Base-by-base conservation (phyloP, 2,888 invertebrate genomes). In the Gerosis bhagava region DNA sequence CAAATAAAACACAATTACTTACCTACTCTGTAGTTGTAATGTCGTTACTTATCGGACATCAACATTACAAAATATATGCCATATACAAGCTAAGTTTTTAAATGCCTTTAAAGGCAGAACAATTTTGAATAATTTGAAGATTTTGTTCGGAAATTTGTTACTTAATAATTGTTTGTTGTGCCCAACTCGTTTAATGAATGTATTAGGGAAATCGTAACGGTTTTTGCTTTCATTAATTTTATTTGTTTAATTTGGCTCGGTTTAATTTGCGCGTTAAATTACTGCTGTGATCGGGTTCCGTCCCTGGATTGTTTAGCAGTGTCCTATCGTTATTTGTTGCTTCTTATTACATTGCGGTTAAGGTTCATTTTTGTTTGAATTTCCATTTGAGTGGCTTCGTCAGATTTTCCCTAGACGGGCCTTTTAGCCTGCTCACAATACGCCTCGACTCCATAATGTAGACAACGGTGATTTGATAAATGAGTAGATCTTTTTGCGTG, bases 381-480 rank as follows among this genome's bases (percentile, higher is more conserved):
- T 29, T 24, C 22, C 2, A 5, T 26, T 15, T 28, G 21, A 35
- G 35, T 44, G 5, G 24, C 29, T 22, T 28, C 29, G 36, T 36
- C 29, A 36, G 36, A 28, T 35, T 78, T 74, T 77, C 70, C 70
- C 67, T 68, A 69, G 67, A 71, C 66, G 72, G 72, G 76, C 79
- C 80, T 79, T 80, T 80, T 76, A 77, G 74, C 77, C 72, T 70
- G 63, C 66, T 78, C 73, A 79, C 77, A 78, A 77, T 77, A 77
- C 72, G 71, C 65, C 69, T 64, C 70, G 64, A 58, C 67, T 63
- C 71, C 65, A 73, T 79, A 76, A 78, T 77, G 78, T 77, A 80
- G 79, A 78, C 79, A 79, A 75, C 77, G 72, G 76, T 77, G 77
- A 80, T 80, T 81, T 82, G 78, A 80, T 82, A 80, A 82, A 81